Evolutionary conservation across 1,140 invertebrate genomes (phyloP), one percentile per base, ranked within the genome.

Genomic region (Asbolus verrucosus): DNA sequence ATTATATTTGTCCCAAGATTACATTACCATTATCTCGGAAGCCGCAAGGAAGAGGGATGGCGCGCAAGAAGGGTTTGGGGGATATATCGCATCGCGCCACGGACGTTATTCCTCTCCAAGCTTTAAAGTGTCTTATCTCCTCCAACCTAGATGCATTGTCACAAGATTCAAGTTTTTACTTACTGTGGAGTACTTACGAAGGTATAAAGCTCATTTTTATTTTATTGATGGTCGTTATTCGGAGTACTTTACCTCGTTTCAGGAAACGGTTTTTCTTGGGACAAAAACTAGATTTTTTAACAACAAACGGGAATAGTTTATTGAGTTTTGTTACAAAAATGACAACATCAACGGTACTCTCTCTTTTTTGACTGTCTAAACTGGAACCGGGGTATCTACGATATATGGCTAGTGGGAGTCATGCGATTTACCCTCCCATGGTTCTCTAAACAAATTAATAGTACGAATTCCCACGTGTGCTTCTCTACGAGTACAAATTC

Each of bases 1-100:
- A 75, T 78, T 78, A 78, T 78, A 78, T 78, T 78, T 76, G 76
- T 76, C 76, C 75, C 76, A 78, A 78, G 76, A 78, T 78, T 78
- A 78, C 75, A 78, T 78, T 78, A 78, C 75, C 75, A 78, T 78
- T 78, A 78, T 78, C 76, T 76, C 69, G 38, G 67, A 70, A 73
- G 72, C 74, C 72, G 67, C 74, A 71, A 72, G 74, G 70, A 73
- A 70, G 70, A 69, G 65, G 43, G 43, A 67, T 60, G 43, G 41
- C 39, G 50, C 36, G 31, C 14, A 19, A 63, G 54, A 43, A 33
- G 36, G 50, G 54, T 66, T 68, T 38, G 15, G 60, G n/a, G 72
- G 66, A 73, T 73, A 73, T 73, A 71, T 73, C 66, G 69, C 50
- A 46, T 70, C 50, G 39, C 61, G 5, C 33, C 33, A 36, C 33